Evolutionary conservation across 35 echinoderm and acorn worm genomes (phyloP).

Genomic region (Diadema setosum): DNA sequence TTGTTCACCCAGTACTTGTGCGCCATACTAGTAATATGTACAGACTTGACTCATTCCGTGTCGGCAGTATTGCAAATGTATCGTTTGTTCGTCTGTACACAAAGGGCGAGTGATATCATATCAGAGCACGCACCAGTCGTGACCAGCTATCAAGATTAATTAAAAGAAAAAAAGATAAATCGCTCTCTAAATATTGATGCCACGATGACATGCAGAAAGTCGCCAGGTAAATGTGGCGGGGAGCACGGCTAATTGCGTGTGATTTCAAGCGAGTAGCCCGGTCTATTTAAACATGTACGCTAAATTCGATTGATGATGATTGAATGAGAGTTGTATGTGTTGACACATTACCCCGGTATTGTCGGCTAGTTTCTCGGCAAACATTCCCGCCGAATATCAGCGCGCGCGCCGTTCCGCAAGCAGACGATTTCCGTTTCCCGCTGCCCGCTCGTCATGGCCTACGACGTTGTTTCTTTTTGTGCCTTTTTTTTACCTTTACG

Average conservation of each 20-base stretch:
- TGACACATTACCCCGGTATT: constrained; percentile 1
- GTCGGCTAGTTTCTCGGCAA: background rate
- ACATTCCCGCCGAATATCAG: constrained; percentile 8
- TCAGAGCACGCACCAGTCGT: no score
- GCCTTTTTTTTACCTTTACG: no score
- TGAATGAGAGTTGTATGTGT: constrained; percentile 15
- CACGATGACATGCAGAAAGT: background rate
- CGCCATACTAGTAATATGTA: no score
- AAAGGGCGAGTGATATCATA: no score
- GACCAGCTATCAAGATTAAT: no score
- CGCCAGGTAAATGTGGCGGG: background rate
- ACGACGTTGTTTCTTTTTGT: no score
- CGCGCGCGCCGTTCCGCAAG: constrained; percentile 4
- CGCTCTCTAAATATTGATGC: background rate
- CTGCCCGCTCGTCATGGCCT: no score
- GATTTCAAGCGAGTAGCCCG: constrained; percentile 5
- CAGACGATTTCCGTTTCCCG: constrained; percentile 5
- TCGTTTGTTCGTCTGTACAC: no score
- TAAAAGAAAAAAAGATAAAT: no score
- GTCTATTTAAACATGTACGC: background rate
- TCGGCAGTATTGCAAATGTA: no score
- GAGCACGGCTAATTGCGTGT: constrained; percentile 1
- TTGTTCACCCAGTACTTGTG: no score
- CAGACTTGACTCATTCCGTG: no score
- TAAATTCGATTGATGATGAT: constrained; percentile 11